Percentiles rank a stretch among this genome's conserved stretches.
These are phyloP conservation scores for Melangyna quadrimaculata DNA, from an alignment of 2,888 invertebrate species.

Conservation along the genomic window DNA sequence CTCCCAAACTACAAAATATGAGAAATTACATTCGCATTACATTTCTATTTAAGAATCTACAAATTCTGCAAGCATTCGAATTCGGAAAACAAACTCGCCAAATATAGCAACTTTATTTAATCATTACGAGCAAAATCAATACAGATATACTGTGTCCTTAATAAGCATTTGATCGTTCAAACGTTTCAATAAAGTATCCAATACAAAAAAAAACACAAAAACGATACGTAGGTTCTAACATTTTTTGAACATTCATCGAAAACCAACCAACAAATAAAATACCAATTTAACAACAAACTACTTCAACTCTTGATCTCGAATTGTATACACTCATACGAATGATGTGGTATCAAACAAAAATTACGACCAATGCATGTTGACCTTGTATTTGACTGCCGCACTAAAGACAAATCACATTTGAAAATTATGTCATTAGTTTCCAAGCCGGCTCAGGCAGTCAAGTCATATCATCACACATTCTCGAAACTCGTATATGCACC, in stretches of 20 bases:
- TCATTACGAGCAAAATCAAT: neutral
- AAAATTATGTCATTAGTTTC: conserved; percentile 60
- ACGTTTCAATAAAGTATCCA: neutral
- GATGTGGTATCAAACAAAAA: conserved; percentile 4
- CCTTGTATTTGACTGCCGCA: conserved; percentile 52
- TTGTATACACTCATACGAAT: no score
- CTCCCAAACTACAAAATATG: no score
- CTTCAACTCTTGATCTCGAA: conserved; percentile 45
- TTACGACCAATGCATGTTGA: conserved; percentile 30
- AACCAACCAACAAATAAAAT: conserved; percentile 12
- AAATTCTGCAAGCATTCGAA: neutral
- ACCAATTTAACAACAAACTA: conserved; percentile 10
- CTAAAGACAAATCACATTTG: conserved; percentile 56
- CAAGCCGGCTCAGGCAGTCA: neutral
- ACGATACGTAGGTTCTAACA: no score
- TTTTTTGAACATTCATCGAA: neutral
- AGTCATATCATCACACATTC: neutral
- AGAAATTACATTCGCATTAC: no score
- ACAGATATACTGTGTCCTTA: neutral
- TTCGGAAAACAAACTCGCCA: neutral
- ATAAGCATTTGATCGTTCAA: conserved; percentile 31
- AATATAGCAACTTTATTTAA: neutral
- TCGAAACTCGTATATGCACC: neutral
- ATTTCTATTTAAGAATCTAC: neutral
- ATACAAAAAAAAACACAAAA: neutral